These are phyloP conservation scores for Stomatorhinus ivindoensis DNA, from an alignment of 2,113 vertebrate genomes.

Conservation along the genomic window DNA sequence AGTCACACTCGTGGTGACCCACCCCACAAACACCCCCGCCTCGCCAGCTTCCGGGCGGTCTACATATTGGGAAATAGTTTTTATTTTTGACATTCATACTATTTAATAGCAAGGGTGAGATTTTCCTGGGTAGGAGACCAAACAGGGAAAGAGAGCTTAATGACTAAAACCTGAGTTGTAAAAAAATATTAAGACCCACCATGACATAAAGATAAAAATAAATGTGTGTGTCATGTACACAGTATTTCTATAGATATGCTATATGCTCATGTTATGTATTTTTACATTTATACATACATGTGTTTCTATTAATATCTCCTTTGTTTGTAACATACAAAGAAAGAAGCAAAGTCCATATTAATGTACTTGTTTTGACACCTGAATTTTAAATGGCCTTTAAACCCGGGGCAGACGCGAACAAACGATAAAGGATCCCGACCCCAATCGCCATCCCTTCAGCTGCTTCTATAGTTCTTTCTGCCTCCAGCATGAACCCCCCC, in stretches of 20 bases:
- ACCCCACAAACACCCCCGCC: background rate
- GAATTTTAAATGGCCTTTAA: conserved; percentile 2
- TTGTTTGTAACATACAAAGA: conserved; percentile 8
- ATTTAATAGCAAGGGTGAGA: conserved; percentile 19
- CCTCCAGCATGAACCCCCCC: background rate
- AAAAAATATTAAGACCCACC: conserved; percentile 60
- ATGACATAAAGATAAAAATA: conserved; percentile 60
- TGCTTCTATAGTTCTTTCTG: background rate
- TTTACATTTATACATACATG: conserved; percentile 30
- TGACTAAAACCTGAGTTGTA: conserved; percentile 73
- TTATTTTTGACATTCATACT: background rate
- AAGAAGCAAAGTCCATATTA: background rate
- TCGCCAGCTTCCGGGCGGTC: background rate
- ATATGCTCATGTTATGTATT: conserved; percentile 52
- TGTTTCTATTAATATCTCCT: conserved; percentile 2
- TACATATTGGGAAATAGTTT: background rate
- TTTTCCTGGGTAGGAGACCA: conserved; percentile 18
- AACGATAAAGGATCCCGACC: background rate
- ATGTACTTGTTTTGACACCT: conserved; percentile 7
- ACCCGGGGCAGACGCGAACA: background rate
- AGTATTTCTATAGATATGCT: conserved; percentile 59
- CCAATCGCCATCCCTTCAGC: background rate
- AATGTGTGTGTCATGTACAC: conserved; percentile 52
- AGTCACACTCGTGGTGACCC: conserved; percentile 4
- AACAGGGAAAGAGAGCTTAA: conserved; percentile 25